Percentiles rank a stretch among this genome's conserved stretches.
Conservation (phyloP, 2,113 vertebrate genomes). For the Psettodes erumei region DNA sequence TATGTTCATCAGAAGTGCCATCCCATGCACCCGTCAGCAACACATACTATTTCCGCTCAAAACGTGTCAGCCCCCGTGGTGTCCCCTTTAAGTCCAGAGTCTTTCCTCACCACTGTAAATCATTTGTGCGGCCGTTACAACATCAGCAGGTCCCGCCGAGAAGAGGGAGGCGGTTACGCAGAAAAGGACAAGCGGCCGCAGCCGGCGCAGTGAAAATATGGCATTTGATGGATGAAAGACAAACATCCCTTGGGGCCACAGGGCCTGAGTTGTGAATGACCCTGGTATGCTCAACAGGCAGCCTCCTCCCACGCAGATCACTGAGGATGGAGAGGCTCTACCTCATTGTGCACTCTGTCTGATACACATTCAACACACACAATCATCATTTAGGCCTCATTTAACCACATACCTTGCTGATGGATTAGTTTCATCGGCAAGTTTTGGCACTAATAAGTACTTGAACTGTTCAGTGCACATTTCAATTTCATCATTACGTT, state of each 20-base stretch:
- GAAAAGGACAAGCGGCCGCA: conserved; percentile 39
- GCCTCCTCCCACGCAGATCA: conserved; percentile 32
- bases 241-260: conserved; percentile 54
- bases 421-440: background rate
- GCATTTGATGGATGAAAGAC: conserved; percentile 57
- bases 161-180: background rate
- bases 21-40: conserved; percentile 7
- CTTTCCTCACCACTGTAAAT: conserved; percentile 61
- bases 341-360: background rate
- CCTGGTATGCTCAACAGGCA: conserved; percentile 27
- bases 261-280: conserved; percentile 54
- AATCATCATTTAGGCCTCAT: background rate
- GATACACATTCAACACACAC: background rate
- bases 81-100: conserved; percentile 53
- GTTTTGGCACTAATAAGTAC: background rate
- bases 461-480: background rate
- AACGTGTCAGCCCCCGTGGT: conserved; percentile 46
- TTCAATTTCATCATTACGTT: background rate
- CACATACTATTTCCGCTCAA: conserved; percentile 20
- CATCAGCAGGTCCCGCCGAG: conserved; percentile 33
- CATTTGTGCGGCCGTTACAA: conserved; percentile 25
- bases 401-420: background rate
- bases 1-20: conserved; percentile 47
- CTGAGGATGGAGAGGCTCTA: background rate
- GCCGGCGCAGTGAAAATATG: conserved; percentile 45